Evolutionary conservation across 1,140 invertebrate genomes (phyloP).

Genomic region (Pogonognathellus flavescens): DNA sequence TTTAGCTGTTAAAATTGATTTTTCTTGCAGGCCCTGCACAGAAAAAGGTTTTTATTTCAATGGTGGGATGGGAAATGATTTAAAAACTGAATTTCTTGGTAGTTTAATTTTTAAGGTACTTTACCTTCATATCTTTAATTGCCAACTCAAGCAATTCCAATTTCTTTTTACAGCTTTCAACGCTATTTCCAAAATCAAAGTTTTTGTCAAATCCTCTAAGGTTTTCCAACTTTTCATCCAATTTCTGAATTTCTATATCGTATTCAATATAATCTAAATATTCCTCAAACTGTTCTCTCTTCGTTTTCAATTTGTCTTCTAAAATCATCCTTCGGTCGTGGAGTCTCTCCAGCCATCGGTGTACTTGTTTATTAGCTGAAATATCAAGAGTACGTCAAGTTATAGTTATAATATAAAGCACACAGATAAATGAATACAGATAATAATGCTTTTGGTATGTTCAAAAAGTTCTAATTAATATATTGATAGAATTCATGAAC

Average conservation of each 20-base stretch:
- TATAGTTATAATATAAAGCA: too few species aligned
- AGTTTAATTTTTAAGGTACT: too few species aligned
- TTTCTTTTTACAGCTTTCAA: conserved; percentile 72
- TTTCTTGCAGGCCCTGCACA: conserved; percentile 56
- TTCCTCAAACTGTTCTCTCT: conserved; percentile 78
- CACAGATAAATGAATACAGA: too few species aligned
- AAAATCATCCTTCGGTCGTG: conserved; percentile 82
- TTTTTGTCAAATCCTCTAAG: conserved; percentile 48
- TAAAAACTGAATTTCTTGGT: too few species aligned
- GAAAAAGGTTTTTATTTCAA: too few species aligned
- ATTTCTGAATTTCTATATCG: conserved; percentile 40
- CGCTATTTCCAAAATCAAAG: conserved; percentile 69
- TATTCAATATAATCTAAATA: conserved; percentile 75
- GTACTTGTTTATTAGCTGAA: conserved; percentile 76
- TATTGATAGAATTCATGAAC: too few species aligned
- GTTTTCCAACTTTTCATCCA: conserved; percentile 19
- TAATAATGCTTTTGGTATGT: too few species aligned
- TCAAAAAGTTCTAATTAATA: too few species aligned
- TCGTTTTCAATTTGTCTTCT: conserved; percentile 77
- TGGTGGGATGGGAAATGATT: too few species aligned
- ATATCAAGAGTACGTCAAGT: not conserved
- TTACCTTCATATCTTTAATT: conserved; percentile 52
- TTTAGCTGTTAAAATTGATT: conserved; percentile 26
- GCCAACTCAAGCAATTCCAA: not conserved
- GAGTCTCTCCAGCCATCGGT: conserved; percentile 81